Conservation (phyloP, 2,797 vertebrate genomes). For the Pygocentrus nattereri region DNA sequence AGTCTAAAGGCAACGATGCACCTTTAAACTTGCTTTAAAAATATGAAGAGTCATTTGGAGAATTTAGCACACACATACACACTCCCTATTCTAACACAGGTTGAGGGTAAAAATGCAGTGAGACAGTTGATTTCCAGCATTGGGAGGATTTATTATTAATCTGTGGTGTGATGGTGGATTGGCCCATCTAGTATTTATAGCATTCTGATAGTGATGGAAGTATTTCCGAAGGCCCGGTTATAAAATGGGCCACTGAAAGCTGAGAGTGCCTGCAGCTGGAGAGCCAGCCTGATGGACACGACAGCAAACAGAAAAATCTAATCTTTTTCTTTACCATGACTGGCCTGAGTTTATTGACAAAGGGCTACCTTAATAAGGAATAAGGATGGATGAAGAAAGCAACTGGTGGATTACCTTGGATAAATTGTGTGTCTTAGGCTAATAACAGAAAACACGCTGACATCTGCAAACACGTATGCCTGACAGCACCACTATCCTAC, state of each 20-base stretch:
- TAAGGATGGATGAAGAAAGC: not conserved
- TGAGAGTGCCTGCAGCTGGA: constrained; percentile 6
- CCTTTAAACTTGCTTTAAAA: not conserved
- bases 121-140: not conserved
- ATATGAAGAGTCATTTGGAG: not conserved
- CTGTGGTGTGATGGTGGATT: not conserved
- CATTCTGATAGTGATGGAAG: not conserved
- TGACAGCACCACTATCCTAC: not conserved
- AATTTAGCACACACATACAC: not conserved
- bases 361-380: not conserved
- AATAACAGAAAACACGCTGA: constrained; percentile 4
- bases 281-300: not conserved
- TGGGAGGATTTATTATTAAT: constrained; percentile 8
- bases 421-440: not conserved
- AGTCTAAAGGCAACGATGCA: not conserved
- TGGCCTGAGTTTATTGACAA: not conserved
- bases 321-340: not conserved
- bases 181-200: constrained; percentile 7
- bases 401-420: constrained; percentile 6
- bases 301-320: not conserved
- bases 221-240: not conserved
- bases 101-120: not conserved
- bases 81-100: not conserved
- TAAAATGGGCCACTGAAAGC: constrained; percentile 28
- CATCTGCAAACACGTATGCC: constrained; percentile 7